Evolutionary conservation across 2,797 vertebrate species (phyloP), one percentile per base, ranked within the genome.

Genomic region (Pipistrellus kuhlii): DNA sequence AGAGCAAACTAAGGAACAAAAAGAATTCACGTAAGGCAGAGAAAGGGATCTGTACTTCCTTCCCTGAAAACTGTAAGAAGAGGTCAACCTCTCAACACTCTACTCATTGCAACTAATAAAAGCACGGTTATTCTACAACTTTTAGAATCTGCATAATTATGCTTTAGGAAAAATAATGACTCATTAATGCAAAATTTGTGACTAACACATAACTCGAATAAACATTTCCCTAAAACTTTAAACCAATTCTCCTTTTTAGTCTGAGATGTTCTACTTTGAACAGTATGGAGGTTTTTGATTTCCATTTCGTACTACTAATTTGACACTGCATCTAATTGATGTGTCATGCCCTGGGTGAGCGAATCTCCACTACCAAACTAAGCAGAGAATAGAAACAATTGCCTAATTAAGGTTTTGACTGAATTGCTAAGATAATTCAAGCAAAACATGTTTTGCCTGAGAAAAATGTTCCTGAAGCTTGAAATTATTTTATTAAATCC

Each of bases 401-500:
- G 38, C 71, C 71, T 89, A 68, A 78, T 87, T 91, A 91, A 90
- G 23, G 13, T 32, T 91, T 77, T 89, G 32, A 71, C 66, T 91
- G 73, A 75, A 21, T 71, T 82, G 76, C 20, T 78, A 69, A 73
- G 48, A 69, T 77, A 83, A 80, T 73, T 91, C 51, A 87, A 92
- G 72, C 27, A 93, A 95, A 94, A 75, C 32, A 66, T 77, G 27
- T 51, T 96, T 94, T 72, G 46, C 59, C 75, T 38, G 21, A 94
- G 17, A 83, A 55, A 57, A 18, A 27, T 32, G 91, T 93, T 59
- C 25, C 68, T 80, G 51, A 93, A 91, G 88, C 23, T 51, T 81
- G 59, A 91, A 73, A 90, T 92, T 87, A 59, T 94, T 93, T 88
- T 90, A 55, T 80, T 83, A 80, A 91, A 88, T 86, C 88, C 18